These are phyloP conservation scores for Benitochromis conjunctus DNA, from an alignment of 2,113 vertebrate species.

Conservation along the genomic window DNA sequence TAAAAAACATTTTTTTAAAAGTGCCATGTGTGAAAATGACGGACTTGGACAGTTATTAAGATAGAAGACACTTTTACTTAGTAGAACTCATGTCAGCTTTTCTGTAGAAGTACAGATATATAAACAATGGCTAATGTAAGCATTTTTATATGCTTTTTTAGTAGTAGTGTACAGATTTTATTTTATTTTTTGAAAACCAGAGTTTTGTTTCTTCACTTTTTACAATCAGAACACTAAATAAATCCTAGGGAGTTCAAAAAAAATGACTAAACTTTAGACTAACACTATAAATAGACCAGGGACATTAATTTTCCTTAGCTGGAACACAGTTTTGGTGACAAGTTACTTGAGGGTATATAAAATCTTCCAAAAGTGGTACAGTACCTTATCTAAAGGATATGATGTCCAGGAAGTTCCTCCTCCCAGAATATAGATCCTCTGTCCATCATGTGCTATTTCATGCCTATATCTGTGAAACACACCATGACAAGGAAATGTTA, in stretches of 20 bases:
- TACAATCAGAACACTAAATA: neutral
- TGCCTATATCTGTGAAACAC: conserved; percentile 85
- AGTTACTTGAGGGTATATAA: neutral
- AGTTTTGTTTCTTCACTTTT: neutral
- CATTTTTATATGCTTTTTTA: neutral
- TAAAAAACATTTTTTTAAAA: neutral
- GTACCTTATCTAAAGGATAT: conserved; percentile 95
- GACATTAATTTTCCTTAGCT: neutral
- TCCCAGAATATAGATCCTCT: conserved; percentile 94
- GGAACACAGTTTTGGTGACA: neutral
- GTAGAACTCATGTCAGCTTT: neutral
- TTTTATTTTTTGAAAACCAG: neutral
- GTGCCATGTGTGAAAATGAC: neutral
- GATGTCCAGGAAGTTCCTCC: conserved; percentile 98
- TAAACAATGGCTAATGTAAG: neutral
- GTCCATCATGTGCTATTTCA: conserved; percentile 94
- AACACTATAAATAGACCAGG: neutral
- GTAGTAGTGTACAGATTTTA: neutral
- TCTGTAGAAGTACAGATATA: neutral
- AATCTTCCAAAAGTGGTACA: neutral
- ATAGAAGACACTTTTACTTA: neutral
- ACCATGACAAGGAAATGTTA: neutral
- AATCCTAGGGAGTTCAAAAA: neutral
- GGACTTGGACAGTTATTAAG: neutral
- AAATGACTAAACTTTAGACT: neutral